Evolutionary conservation across 2,113 vertebrate genomes (phyloP).

Genomic region (Machaerirhynchus nigripectus): DNA sequence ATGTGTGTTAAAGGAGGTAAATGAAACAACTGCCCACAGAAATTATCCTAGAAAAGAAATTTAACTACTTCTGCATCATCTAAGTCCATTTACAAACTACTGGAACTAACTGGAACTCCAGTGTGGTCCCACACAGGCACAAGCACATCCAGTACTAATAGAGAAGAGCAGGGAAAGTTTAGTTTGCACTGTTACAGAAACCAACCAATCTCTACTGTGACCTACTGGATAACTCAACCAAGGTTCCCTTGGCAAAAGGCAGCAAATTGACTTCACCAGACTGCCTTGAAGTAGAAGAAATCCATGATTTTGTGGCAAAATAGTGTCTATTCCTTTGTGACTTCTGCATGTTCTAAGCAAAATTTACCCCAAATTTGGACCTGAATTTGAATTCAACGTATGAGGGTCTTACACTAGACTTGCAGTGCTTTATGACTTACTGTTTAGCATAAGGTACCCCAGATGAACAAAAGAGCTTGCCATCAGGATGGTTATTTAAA

Average conservation of each 20-base stretch:
- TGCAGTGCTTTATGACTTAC: background rate
- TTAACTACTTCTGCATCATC: background rate
- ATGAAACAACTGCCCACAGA: background rate
- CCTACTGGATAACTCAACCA: background rate
- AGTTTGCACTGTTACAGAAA: background rate
- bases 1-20: background rate
- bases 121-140: background rate
- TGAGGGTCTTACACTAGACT: background rate
- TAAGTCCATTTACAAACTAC: background rate
- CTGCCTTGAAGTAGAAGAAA: background rate
- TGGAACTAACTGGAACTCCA: background rate
- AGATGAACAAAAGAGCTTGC: background rate
- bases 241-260: background rate
- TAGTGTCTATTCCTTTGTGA: background rate
- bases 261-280: background rate
- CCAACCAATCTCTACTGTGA: background rate
- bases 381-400: background rate
- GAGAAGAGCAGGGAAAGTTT: background rate
- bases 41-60: background rate
- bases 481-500: background rate
- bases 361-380: background rate
- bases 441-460: background rate
- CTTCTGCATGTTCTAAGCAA: background rate
- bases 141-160: background rate
- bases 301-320: background rate